phyloP scores from a whole-genome alignment of 92 coral and sea anemone genomes.

The Palythoa caribaeorum region DNA sequence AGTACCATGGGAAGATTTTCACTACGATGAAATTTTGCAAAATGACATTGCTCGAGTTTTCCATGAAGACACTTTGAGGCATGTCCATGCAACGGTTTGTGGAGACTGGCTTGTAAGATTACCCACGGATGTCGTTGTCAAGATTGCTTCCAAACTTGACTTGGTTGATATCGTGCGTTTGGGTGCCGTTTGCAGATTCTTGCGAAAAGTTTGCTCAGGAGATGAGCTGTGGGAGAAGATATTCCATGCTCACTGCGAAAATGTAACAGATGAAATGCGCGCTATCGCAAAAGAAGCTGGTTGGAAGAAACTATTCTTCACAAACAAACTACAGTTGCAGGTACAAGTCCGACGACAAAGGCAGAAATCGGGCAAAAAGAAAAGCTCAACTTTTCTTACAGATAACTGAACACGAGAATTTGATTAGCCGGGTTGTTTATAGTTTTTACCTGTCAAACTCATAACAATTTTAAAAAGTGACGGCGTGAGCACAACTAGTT shows the following conservation, averaged over 20 bases:
- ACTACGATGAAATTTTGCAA: conserved; percentile 88
- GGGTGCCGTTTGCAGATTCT: conserved; percentile 92
- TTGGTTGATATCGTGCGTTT: conserved; percentile 87
- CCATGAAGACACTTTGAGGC: conserved; percentile 89
- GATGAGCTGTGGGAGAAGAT: conserved; percentile 96
- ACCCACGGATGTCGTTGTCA: conserved; percentile 79
- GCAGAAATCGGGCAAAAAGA: conserved; percentile 58
- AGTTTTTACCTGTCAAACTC: not conserved
- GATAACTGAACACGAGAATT: conserved; percentile 12
- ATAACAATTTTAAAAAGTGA: not conserved
- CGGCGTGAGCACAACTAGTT: not conserved
- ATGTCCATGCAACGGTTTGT: conserved; percentile 91
- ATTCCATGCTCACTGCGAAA: conserved; percentile 88
- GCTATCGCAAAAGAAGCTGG: conserved; percentile 91
- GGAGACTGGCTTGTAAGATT: conserved; percentile 98
- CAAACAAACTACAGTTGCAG: conserved; percentile 93
- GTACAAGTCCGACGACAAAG: conserved; percentile 90
- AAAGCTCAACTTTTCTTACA: conserved; percentile 40
- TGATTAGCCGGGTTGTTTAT: not conserved
- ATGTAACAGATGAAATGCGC: conserved; percentile 82
- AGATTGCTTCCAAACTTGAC: conserved; percentile 82
- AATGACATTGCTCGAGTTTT: conserved; percentile 90
- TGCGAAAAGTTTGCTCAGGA: conserved; percentile 91
- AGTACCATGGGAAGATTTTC: conserved; percentile 91
- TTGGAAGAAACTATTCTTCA: conserved; percentile 94